phyloP scores from a whole-genome alignment of 2,113 vertebrate species.

The Puma concolor region DNA sequence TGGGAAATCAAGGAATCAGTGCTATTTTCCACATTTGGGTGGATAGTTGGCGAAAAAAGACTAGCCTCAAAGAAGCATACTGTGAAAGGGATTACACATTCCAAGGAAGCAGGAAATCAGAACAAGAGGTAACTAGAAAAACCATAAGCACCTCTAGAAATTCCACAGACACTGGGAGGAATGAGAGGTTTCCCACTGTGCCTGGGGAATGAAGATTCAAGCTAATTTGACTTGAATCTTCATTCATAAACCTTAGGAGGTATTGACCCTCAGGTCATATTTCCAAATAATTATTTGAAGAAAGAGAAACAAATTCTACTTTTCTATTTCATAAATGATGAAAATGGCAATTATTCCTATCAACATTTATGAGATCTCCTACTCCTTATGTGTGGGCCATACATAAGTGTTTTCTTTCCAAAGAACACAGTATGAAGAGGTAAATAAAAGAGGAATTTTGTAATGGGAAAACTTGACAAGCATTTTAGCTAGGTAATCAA shows the following conservation, averaged over 20 bases:
- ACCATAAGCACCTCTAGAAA: not conserved
- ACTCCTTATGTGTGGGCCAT: not conserved
- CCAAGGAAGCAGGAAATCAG: not conserved
- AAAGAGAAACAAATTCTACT: not conserved
- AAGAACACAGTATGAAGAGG: not conserved
- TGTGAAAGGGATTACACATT: not conserved
- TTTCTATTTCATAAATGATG: not conserved
- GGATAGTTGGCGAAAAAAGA: not conserved
- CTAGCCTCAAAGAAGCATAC: not conserved
- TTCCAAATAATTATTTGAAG: not conserved
- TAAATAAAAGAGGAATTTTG: not conserved
- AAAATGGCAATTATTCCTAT: not conserved
- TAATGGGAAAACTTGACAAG: not conserved
- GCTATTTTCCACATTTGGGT: not conserved
- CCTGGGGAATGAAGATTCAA: not conserved
- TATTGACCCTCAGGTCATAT: not conserved
- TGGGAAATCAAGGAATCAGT: not conserved
- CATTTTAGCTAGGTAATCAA: not conserved
- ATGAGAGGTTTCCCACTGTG: not conserved
- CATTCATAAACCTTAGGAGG: not conserved
- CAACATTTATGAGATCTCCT: not conserved
- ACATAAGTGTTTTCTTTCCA: not conserved
- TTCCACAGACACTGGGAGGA: not conserved
- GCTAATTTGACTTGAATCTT: not conserved
- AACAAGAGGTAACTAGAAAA: not conserved